Evolutionary conservation across 2,888 invertebrate genomes (phyloP).

Genomic region (Drosophila dives): DNA sequence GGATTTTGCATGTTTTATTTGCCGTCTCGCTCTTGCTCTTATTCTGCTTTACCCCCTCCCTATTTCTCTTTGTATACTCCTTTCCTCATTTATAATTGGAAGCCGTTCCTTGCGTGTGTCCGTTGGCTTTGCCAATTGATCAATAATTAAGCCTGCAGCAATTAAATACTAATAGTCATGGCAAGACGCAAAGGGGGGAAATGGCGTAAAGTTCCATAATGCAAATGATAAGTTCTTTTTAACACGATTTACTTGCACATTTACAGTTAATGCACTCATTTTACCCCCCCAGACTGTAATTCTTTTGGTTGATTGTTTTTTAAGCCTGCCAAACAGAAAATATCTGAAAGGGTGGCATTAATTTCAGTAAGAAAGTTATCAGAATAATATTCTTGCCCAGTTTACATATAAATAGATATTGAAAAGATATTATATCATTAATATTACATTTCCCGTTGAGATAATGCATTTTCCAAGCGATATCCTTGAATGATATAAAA

Average conservation of each 20-base stretch:
- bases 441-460: neutral
- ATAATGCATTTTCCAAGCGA: neutral
- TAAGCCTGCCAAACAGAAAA: neutral
- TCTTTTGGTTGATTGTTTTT: neutral
- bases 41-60: neutral
- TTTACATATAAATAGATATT: neutral
- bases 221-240: slow-evolving; percentile 74
- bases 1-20: slow-evolving; percentile 35
- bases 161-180: slow-evolving; percentile 73
- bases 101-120: slow-evolving; percentile 49
- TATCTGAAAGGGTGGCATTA: neutral
- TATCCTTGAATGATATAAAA: neutral
- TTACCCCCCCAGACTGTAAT: neutral
- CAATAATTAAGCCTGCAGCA: slow-evolving; percentile 74
- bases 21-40: neutral
- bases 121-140: slow-evolving; percentile 61
- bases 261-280: slow-evolving; percentile 56
- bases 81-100: slow-evolving; percentile 47
- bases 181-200: neutral
- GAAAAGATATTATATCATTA: neutral
- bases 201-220: slow-evolving; percentile 32
- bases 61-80: neutral
- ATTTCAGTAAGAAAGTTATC: neutral
- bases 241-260: slow-evolving; percentile 72
- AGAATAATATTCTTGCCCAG: neutral